Conservation (phyloP, 2,888 invertebrate genomes). For the Diachrysia chrysitis region DNA sequence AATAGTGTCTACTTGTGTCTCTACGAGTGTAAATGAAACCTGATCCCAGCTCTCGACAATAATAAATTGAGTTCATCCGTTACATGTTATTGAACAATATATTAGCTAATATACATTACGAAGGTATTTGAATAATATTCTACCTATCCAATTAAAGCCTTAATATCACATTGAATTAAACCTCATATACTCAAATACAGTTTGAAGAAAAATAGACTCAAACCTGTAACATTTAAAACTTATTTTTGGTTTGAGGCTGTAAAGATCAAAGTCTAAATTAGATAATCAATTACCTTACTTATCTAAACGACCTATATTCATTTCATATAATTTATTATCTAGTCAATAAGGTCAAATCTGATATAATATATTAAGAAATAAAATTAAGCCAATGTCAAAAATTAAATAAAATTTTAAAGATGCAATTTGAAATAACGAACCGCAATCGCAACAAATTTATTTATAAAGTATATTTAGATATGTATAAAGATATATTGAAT, state of each 20-base stretch:
- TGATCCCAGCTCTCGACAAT: not conserved
- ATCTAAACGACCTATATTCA: constrained; percentile 3
- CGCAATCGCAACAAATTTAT: too few species aligned
- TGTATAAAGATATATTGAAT: not conserved
- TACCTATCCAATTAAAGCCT: constrained; percentile 25
- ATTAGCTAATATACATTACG: constrained; percentile 9
- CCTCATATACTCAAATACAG: not conserved
- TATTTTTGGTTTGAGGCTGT: not conserved
- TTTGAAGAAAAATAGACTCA: not conserved
- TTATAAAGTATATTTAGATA: too few species aligned
- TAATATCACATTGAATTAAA: not conserved
- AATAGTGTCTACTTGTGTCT: not conserved
- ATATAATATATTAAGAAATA: not conserved
- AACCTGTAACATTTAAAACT: not conserved
- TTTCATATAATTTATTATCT: constrained; percentile 32
- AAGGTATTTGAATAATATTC: constrained; percentile 10
- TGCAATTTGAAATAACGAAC: not conserved
- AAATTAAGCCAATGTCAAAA: constrained; percentile 4
- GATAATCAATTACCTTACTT: constrained; percentile 10
- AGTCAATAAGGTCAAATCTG: constrained; percentile 26
- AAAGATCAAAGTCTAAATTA: constrained; percentile 15
- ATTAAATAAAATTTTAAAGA: not conserved
- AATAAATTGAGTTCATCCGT: constrained; percentile 14
- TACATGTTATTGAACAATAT: constrained; percentile 17
- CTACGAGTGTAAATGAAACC: not conserved